Percentiles rank a stretch among this genome's conserved stretches.
These are phyloP conservation scores for Ochropacha duplaris DNA, from an alignment of 2,888 invertebrate species.

Conservation along the genomic window DNA sequence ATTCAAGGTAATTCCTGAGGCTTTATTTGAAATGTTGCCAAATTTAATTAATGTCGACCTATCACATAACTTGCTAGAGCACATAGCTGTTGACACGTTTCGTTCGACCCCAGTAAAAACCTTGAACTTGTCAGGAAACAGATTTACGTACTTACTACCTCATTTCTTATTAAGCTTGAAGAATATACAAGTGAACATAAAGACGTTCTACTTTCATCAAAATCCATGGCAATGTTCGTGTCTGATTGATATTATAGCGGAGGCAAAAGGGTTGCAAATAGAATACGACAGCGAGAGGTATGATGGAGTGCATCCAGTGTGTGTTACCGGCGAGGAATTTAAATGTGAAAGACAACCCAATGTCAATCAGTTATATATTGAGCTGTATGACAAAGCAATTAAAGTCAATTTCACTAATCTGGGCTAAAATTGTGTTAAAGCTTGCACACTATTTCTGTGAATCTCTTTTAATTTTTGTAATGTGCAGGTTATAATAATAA, in stretches of 20 bases:
- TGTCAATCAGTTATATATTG: slow-evolving; percentile 35
- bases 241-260: slow-evolving; percentile 54
- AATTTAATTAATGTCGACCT: slow-evolving; percentile 54
- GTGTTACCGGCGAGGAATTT: slow-evolving; percentile 33
- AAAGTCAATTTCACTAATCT: no score
- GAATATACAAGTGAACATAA: slow-evolving; percentile 54
- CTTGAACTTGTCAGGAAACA: slow-evolving; percentile 61
- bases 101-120: slow-evolving; percentile 53
- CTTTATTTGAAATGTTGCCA: slow-evolving; percentile 50
- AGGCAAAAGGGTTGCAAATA: slow-evolving; percentile 53
- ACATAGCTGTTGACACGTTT: slow-evolving; percentile 56
- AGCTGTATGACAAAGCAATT: not conserved
- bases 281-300: slow-evolving; percentile 52
- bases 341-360: slow-evolving; percentile 53
- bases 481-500: no score
- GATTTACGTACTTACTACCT: slow-evolving; percentile 58
- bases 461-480: no score
- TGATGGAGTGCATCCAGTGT: slow-evolving; percentile 56
- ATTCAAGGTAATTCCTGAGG: slow-evolving; percentile 50
- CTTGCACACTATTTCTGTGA: no score
- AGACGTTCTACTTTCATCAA: slow-evolving; percentile 61
- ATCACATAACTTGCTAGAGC: slow-evolving; percentile 55
- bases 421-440: no score
- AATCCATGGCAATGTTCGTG: slow-evolving; percentile 75
- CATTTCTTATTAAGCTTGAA: slow-evolving; percentile 64